phyloP scores from a whole-genome alignment of 2,797 vertebrate genomes.

The Ptychobarbus kaznakovi region DNA sequence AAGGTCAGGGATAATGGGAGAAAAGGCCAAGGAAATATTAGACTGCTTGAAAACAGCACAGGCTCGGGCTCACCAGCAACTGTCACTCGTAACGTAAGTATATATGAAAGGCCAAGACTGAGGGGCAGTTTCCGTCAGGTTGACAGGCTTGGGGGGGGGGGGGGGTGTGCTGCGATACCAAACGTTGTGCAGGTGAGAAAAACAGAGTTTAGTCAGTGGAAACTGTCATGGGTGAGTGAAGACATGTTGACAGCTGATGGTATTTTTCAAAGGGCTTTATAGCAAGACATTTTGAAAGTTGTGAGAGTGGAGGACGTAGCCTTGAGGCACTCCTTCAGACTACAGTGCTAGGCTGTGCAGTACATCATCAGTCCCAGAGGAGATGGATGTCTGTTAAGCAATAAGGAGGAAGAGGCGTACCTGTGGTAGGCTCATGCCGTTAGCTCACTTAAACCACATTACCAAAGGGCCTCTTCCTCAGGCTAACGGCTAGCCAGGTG shows the following conservation, averaged over 20 bases:
- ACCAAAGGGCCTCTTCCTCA: constrained; percentile 62
- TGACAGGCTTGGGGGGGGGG: constrained; percentile 18
- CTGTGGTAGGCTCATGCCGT: constrained; percentile 59
- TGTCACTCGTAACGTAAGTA: constrained; percentile 61
- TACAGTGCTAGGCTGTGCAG: neutral
- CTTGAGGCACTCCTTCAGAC: constrained; percentile 29
- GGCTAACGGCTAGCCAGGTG: constrained; percentile 62
- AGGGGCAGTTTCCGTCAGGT: constrained; percentile 45
- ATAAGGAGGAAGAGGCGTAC: constrained; percentile 74
- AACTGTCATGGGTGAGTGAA: neutral
- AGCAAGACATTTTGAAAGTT: constrained; percentile 15
- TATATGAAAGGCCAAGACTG: constrained; percentile 59
- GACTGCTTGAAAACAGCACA: constrained; percentile 62
- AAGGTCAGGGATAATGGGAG: constrained; percentile 66
- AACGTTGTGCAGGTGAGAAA: neutral
- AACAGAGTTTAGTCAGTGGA: constrained; percentile 14
- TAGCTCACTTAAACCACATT: constrained; percentile 62
- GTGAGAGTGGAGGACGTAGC: constrained; percentile 15
- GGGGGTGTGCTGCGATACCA: neutral
- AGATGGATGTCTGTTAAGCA: constrained; percentile 66
- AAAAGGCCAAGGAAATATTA: constrained; percentile 66
- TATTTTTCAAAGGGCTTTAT: constrained; percentile 15
- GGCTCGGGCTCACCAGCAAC: constrained; percentile 54
- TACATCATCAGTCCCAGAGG: constrained; percentile 33
- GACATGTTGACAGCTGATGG: constrained; percentile 17